These are phyloP conservation scores for Odontocerum albicorne DNA, from an alignment of 2,888 invertebrate species.

Conservation along the genomic window DNA sequence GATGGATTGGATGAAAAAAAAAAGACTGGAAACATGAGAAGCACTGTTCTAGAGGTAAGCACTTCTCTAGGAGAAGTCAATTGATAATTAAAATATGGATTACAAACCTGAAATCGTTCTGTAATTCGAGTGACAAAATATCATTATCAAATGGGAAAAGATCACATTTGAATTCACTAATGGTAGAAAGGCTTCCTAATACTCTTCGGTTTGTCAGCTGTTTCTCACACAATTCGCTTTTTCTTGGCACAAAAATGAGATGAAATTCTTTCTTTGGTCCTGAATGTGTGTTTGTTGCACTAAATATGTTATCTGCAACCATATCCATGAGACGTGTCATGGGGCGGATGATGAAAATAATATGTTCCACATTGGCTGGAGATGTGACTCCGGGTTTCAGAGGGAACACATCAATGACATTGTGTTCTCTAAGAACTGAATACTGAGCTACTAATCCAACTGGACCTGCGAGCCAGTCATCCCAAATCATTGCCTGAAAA, in stretches of 20 bases:
- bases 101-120: slow-evolving; percentile 71
- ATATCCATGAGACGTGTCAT: slow-evolving; percentile 81
- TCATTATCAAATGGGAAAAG: slow-evolving; percentile 91
- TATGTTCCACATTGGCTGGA: slow-evolving; percentile 72
- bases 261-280: slow-evolving; percentile 72
- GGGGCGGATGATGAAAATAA: slow-evolving; percentile 88
- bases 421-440: slow-evolving; percentile 75
- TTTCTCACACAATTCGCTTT: slow-evolving; percentile 84
- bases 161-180: slow-evolving; percentile 86
- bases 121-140: slow-evolving; percentile 89
- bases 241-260: slow-evolving; percentile 86
- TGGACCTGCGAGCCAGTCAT: slow-evolving; percentile 83
- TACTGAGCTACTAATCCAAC: slow-evolving; percentile 85
- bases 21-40: too few relatives aligned
- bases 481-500: slow-evolving; percentile 78
- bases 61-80: too few relatives aligned
- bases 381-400: slow-evolving; percentile 70
- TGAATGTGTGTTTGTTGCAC: slow-evolving; percentile 42
- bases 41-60: too few relatives aligned
- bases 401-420: slow-evolving; percentile 82
- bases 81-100: too few relatives aligned
- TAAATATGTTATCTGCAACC: slow-evolving; percentile 69
- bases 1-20: too few relatives aligned
- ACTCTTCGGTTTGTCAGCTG: slow-evolving; percentile 83
- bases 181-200: slow-evolving; percentile 70